Conservation (phyloP, 92 coral and sea anemone species). For the Heliopora coerulea region DNA sequence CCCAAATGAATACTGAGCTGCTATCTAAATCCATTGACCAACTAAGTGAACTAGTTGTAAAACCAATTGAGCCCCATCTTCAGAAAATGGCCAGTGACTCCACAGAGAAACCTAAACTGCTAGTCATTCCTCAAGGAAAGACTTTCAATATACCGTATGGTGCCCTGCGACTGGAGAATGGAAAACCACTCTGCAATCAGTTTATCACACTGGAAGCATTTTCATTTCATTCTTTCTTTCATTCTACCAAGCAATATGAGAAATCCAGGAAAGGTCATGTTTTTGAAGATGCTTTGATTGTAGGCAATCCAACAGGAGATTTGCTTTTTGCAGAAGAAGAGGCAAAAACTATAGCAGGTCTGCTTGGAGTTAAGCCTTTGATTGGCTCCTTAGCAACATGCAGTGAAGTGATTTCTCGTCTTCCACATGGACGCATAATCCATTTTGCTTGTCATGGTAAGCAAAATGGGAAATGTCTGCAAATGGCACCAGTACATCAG, state of each 20-base stretch:
- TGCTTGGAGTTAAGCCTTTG: not conserved
- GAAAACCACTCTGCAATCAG: not conserved
- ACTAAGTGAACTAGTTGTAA: slow-evolving; percentile 7
- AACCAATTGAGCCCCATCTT: slow-evolving; percentile 4
- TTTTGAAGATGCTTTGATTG: slow-evolving; percentile 1
- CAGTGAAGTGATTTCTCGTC: not conserved
- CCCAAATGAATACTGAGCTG: no score
- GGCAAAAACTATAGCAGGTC: slow-evolving; percentile 1
- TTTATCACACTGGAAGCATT: not conserved
- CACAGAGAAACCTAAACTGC: not conserved
- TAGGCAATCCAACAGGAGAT: slow-evolving; percentile 31
- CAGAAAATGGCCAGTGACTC: not conserved
- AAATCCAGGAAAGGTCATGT: no score
- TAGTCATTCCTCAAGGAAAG: slow-evolving; percentile 33
- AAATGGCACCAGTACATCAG: slow-evolving; percentile 1
- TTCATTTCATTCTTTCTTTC: not conserved
- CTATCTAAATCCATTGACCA: not conserved
- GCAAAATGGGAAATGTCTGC: not conserved
- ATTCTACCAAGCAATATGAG: not conserved
- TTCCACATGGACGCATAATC: slow-evolving; percentile 9
- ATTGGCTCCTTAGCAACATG: not conserved
- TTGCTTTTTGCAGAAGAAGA: slow-evolving; percentile 20
- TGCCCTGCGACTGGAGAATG: slow-evolving; percentile 3
- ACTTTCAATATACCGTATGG: slow-evolving; percentile 30
- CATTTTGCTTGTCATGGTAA: slow-evolving; percentile 38